Base-by-base conservation (phyloP, 2,113 vertebrate species). In the Holacanthus passer region DNA sequence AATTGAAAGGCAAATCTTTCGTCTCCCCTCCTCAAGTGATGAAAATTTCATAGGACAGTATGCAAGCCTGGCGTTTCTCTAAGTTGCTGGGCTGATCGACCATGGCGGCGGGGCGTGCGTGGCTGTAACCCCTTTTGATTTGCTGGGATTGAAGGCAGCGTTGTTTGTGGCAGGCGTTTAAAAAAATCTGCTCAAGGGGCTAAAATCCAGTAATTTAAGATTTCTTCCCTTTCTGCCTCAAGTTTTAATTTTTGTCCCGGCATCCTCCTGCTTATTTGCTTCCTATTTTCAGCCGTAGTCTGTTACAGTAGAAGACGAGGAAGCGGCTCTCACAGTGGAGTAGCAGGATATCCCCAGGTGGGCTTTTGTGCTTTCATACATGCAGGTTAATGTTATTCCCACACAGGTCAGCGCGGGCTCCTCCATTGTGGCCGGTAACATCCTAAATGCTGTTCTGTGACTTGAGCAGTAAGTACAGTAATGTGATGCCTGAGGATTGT, bases 11-110 rank as follows among this genome's bases (percentile, higher is more conserved):
- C 59, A 84, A 88, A 87, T 88, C 91, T 90, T 90, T 87, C 58
- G 69, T 87, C 89, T 87, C 84, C 60, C 74, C 74, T 91, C 73
- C 81, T 56, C 67, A 70, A 89, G 87, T 92, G 85, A 94, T 95
- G 83, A 94, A 94, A 93, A 91, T 94, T 94, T 95, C 68, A 95
- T 94, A 82, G 87, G 81, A 84, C 79, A 81, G 81, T 87, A 81
- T 89, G 90, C 92, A 91, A 89, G 89, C 73, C 65, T 50, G 82
- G 88, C 89, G 24, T 85, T 90, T 87, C 87, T 82, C 79, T 62
- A 32, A 84, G 79, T 79, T 78, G 68, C 73, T 16, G 70, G 63
- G 50, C 76, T 73, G 81, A 76, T 89, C 43, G 31, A 74, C 67
- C 70, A 20, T 29, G 35, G 53, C 6, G 31, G 52, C 81, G 78